These are phyloP conservation scores for Euplexia lucipara DNA, from an alignment of 2,888 invertebrate species.

Conservation along the genomic window DNA sequence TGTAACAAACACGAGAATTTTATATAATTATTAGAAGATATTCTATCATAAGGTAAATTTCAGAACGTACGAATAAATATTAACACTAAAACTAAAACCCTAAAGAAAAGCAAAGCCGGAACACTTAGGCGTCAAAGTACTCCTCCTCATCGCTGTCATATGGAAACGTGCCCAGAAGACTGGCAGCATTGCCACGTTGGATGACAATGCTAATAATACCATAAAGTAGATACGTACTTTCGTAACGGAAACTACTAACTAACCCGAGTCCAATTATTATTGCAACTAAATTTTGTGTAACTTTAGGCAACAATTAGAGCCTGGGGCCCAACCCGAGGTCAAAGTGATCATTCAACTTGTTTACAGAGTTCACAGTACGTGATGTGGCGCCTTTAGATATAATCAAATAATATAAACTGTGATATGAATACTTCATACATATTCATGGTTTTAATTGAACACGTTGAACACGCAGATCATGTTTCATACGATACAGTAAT, in stretches of 20 bases:
- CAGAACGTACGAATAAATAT: too few relatives aligned
- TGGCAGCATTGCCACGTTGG: too few relatives aligned
- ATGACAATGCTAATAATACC: background rate
- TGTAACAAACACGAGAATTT: too few relatives aligned
- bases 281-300: background rate
- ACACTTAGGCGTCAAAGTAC: too few relatives aligned
- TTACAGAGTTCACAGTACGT: background rate
- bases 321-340: background rate
- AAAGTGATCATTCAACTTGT: conserved; percentile 1
- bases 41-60: too few relatives aligned
- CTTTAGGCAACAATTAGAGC: background rate
- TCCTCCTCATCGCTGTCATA: too few relatives aligned
- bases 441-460: conserved; percentile 20
- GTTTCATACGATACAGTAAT: background rate
- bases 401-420: conserved; percentile 1
- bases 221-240: background rate
- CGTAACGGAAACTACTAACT: conserved; percentile 4
- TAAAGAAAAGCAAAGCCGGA: too few relatives aligned
- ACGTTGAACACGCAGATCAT: background rate
- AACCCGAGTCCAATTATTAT: background rate
- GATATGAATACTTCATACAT: conserved; percentile 16
- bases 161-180: too few relatives aligned
- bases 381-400: conserved; percentile 1
- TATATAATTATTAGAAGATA: too few relatives aligned
- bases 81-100: too few relatives aligned